Base-by-base conservation (phyloP, 2,888 invertebrate genomes). In the Megalurothrips usitatus region DNA sequence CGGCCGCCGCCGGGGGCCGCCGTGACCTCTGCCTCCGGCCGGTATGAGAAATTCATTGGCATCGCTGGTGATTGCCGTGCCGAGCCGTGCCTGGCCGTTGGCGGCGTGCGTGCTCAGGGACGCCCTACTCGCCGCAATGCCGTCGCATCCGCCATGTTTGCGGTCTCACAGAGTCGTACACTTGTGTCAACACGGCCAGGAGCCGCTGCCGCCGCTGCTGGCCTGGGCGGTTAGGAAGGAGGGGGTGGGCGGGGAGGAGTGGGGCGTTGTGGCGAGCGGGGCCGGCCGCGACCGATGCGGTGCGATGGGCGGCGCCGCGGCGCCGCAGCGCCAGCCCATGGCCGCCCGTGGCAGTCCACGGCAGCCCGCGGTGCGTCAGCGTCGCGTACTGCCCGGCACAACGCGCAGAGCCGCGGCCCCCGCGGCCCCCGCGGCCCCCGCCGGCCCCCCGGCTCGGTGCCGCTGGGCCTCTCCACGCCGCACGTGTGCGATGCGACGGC, bases 111-210 rank as follows among this genome's bases (percentile, higher is more conserved):
- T 19, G 14, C 52, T 19, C 19, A 19, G 68, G n/a, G 23, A 23
- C n/a, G 68, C 68, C 58, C 58, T 58, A 58, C 19, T 58, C 17
- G 58, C 19, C 58, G 34, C 34, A 43, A 43, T 43, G 34, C 34
- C 34, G 34, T 4, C 34, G 34, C 34, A 17, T 17, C 58, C 19
- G 68, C 68, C 68, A 75, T 75, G 68, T 75, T 75, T 75, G 68
- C 68, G 68, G 68, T 75, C 68, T 75, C 26, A 26, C 68, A 75
- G 23, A 75, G 68, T 26, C 68, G 68, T 75, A 75, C 68, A 75
- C 68, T 75, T 75, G 68, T 75, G 68, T 75, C 68, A 75, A 75
- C 68, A 75, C 14, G 58, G 19, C 58, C 58, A 58, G 34, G 6
- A 43, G 34, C 34, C 6, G 34, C 34, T 43, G 34, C 34, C n/a